A percentile compares a stretch with the other conserved stretches of the same genome.
phyloP scores from a whole-genome alignment of 1,140 invertebrate genomes.

The Liolophura sinensis region DNA sequence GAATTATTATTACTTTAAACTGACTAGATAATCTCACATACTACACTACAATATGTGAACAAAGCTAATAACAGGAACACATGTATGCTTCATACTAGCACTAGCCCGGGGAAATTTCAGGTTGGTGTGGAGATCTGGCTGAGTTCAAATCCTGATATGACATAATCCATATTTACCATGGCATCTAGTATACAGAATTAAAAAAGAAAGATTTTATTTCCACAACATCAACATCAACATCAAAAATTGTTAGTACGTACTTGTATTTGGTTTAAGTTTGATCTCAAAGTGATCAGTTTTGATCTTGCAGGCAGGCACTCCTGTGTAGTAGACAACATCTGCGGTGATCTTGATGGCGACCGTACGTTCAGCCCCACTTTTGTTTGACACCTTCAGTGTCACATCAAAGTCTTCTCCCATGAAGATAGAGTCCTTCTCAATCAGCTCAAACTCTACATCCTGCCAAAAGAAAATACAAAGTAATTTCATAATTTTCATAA shows the following conservation, averaged over 20 bases:
- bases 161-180: neutral
- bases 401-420: slow-evolving; percentile 72
- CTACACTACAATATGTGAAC: neutral
- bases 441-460: slow-evolving; percentile 72
- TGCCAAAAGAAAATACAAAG: slow-evolving; percentile 54
- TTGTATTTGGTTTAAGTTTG: slow-evolving; percentile 56
- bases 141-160: neutral
- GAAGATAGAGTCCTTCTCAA: slow-evolving; percentile 70
- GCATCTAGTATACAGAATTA: neutral
- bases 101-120: neutral
- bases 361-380: slow-evolving; percentile 65
- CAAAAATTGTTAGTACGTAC: slow-evolving; percentile 9
- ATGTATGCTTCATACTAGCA: neutral
- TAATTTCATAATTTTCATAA: neutral
- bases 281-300: slow-evolving; percentile 72
- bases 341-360: slow-evolving; percentile 70
- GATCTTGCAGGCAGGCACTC: slow-evolving; percentile 70
- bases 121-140: neutral
- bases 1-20: too few relatives aligned
- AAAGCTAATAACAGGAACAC: neutral
- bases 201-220: neutral
- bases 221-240: neutral
- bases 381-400: slow-evolving; percentile 69
- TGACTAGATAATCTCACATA: too few relatives aligned
- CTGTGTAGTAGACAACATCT: slow-evolving; percentile 77